phyloP scores from a whole-genome alignment of 2,888 invertebrate species.

The Leptopilina syphax region DNA sequence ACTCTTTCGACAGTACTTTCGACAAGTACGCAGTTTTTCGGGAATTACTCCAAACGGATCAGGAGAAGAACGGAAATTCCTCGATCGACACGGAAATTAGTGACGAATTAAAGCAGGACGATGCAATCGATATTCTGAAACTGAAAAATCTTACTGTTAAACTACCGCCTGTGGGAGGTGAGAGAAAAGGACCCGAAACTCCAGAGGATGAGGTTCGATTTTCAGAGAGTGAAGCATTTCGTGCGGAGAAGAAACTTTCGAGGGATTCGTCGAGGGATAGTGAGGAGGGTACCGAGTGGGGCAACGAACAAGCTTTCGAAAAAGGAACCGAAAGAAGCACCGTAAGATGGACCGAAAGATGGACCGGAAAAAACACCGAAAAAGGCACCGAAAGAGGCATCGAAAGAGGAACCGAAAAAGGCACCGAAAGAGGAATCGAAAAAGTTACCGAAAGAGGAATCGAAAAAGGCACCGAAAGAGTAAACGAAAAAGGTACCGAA shows the following conservation, averaged over 20 bases:
- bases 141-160: slow-evolving; percentile 65
- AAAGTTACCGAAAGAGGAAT: no score
- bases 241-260: slow-evolving; percentile 56
- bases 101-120: slow-evolving; percentile 46
- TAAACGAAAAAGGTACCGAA: no score
- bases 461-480: no score
- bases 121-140: slow-evolving; percentile 58
- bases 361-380: no score
- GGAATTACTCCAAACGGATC: slow-evolving; percentile 86
- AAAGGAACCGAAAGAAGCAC: no score
- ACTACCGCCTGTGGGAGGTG: slow-evolving; percentile 61
- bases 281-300: slow-evolving; percentile 48
- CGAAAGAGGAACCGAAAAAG: no score
- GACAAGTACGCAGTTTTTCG: slow-evolving; percentile 93
- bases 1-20: slow-evolving; percentile 79
- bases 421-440: no score
- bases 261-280: slow-evolving; percentile 53
- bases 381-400: no score
- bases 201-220: slow-evolving; percentile 51
- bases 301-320: slow-evolving; percentile 28
- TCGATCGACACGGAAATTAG: slow-evolving; percentile 10
- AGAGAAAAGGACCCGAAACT: slow-evolving; percentile 52
- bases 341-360: no score
- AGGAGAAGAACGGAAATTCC: slow-evolving; percentile 64
- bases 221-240: slow-evolving; percentile 51